A percentile compares a stretch with the other conserved stretches of the same genome.
Evolutionary conservation across 1,140 invertebrate genomes (phyloP).

Genomic region (Temnothorax curvispinosus): DNA sequence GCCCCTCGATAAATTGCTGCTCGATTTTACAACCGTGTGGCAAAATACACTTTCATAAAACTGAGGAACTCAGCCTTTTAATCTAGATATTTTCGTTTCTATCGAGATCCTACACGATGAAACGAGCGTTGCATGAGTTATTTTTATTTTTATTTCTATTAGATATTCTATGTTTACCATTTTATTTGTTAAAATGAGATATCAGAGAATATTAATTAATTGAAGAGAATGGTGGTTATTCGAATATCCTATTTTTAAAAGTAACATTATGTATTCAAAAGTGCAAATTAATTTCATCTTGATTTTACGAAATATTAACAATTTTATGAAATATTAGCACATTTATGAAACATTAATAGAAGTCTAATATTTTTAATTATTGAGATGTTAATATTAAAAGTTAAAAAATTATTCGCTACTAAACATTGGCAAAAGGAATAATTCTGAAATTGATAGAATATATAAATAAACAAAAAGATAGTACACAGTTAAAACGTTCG

Average conservation of each 20-base stretch:
- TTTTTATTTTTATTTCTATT: background rate
- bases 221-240: background rate
- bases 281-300: background rate
- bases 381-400: background rate
- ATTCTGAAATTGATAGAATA: background rate
- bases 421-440: background rate
- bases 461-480: background rate
- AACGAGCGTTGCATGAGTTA: background rate
- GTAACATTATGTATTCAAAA: background rate
- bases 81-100: slow-evolving; percentile 1
- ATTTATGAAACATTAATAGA: background rate
- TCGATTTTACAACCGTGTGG: slow-evolving; percentile 14
- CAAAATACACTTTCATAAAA: slow-evolving; percentile 35
- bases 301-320: no score
- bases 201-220: background rate
- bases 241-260: background rate
- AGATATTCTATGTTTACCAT: background rate
- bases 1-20: background rate
- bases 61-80: background rate
- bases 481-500: background rate
- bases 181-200: background rate
- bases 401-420: background rate
- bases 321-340: no score
- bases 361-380: background rate
- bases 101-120: background rate